These are phyloP conservation scores for Dunckerocampus dactyliophorus DNA, from an alignment of 2,113 vertebrate genomes.

Conservation along the genomic window DNA sequence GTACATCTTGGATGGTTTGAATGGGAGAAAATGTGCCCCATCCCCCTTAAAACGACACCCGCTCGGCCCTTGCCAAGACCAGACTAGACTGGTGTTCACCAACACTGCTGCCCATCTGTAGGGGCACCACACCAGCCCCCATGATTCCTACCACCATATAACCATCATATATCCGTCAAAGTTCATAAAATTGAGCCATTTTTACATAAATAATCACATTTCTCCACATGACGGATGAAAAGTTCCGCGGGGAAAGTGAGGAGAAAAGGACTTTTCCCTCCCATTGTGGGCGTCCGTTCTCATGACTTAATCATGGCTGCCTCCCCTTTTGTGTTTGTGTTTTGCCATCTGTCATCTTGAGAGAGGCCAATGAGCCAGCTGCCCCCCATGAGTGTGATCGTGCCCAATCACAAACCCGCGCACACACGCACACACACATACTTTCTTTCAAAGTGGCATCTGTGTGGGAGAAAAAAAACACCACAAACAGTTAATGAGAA, in stretches of 20 bases:
- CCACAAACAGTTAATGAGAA: too few relatives aligned
- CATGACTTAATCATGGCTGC: constrained; percentile 72
- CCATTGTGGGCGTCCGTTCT: constrained; percentile 64
- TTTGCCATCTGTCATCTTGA: constrained; percentile 80
- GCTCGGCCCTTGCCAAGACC: constrained; percentile 64
- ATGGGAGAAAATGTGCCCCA: constrained; percentile 65
- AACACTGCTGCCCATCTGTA: constrained; percentile 72
- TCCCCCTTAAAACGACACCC: background rate
- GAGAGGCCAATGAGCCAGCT: constrained; percentile 75
- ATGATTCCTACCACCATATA: background rate
- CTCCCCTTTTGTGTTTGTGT: constrained; percentile 73
- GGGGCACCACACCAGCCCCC: constrained; percentile 65
- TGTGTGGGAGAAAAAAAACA: background rate
- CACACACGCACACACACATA: background rate
- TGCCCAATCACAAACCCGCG: constrained; percentile 74
- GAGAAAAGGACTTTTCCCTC: constrained; percentile 55
- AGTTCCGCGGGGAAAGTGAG: constrained; percentile 53
- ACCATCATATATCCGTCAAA: too few relatives aligned
- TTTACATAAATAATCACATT: too few relatives aligned
- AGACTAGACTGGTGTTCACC: constrained; percentile 70
- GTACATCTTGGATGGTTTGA: constrained; percentile 60
- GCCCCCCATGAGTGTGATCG: constrained; percentile 74
- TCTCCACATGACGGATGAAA: constrained; percentile 21
- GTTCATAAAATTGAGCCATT: too few relatives aligned
- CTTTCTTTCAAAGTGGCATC: background rate